Evolutionary conservation across 1,140 invertebrate species (phyloP), one percentile per base, ranked within the genome.

Genomic region (Teleogryllus occipitalis): DNA sequence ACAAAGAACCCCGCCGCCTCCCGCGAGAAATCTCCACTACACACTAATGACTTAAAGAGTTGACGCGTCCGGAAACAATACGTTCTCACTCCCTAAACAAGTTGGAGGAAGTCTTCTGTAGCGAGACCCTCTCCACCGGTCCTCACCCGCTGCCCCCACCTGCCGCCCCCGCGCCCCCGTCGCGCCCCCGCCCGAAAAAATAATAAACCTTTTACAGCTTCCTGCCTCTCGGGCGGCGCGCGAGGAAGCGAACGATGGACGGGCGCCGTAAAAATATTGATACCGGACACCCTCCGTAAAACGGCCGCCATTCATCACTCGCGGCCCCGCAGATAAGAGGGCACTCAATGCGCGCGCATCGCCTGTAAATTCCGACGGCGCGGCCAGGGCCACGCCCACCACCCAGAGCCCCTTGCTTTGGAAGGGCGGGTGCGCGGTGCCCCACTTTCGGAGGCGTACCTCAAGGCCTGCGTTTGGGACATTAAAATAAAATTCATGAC

Each of bases 151-250:
- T 18, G 54, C 54, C 3, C 3, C 54, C 54, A 65, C 54, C 54
- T 18, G 18, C 54, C 54, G 18, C 18, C 10, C 18, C 54, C 18
- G 18, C 54, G 54, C 54, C 54, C 10, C 7, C 54, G 10, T 2
- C 54, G 2, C 0, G 2, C 54, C 10, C 2, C 54, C 7, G 54
- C 18, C 10, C 10, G 10, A 10, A 65, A 65, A 65, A 65, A 65
- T 65, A 65, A 65, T 65, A 65, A 65, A 65, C 54, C 54, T 65
- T 65, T 65, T 65, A 65, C 54, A 65, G 54, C 54, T 65, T 65
- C 54, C 54, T 65, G 54, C 18, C 54, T 10, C 54, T 14, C 0
- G 18, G 54, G 2, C 10, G 54, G 18, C 54, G 54, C 54, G 54
- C 10, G 54, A 65, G 10, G 7, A 18, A 65, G 10, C 10, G 18